phyloP scores from a whole-genome alignment of 1,140 invertebrate genomes.

The Heterodera schachtii region DNA sequence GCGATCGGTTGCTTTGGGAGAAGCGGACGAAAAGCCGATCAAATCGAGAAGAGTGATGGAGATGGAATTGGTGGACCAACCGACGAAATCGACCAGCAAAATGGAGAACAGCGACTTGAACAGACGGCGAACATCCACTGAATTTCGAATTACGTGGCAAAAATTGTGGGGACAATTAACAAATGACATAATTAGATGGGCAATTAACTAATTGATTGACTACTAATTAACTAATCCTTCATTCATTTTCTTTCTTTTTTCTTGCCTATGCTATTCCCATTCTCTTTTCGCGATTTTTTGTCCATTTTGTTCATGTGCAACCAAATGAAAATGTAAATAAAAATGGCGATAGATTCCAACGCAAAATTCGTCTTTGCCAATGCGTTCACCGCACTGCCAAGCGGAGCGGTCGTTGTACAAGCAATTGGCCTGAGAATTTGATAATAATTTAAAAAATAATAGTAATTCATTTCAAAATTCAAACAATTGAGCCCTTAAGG shows the following conservation, averaged over 20 bases:
- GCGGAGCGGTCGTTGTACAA: neutral
- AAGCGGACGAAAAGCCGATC: neutral
- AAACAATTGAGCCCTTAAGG: neutral
- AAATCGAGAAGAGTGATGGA: slow-evolving; percentile 5
- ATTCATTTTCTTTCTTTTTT: no score
- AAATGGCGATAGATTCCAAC: slow-evolving; percentile 11
- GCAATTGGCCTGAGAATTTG: neutral
- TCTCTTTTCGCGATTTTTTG: slow-evolving; percentile 9
- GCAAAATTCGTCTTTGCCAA: slow-evolving; percentile 6
- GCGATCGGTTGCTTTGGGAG: neutral
- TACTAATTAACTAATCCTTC: no score
- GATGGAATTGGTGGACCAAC: slow-evolving; percentile 28
- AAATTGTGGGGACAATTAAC: no score
- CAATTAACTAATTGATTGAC: no score
- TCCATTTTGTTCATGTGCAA: neutral
- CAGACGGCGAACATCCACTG: slow-evolving; percentile 8
- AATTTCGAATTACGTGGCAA: neutral
- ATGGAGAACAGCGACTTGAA: slow-evolving; percentile 27
- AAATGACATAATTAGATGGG: no score
- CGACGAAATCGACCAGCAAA: slow-evolving; percentile 18
- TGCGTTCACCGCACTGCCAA: neutral
- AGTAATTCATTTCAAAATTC: neutral
- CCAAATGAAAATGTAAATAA: slow-evolving; percentile 4
- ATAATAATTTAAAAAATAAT: no score
- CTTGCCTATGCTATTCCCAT: neutral